Evolutionary conservation across 2,113 vertebrate species (phyloP).

Genomic region (Anguilla japonica): DNA sequence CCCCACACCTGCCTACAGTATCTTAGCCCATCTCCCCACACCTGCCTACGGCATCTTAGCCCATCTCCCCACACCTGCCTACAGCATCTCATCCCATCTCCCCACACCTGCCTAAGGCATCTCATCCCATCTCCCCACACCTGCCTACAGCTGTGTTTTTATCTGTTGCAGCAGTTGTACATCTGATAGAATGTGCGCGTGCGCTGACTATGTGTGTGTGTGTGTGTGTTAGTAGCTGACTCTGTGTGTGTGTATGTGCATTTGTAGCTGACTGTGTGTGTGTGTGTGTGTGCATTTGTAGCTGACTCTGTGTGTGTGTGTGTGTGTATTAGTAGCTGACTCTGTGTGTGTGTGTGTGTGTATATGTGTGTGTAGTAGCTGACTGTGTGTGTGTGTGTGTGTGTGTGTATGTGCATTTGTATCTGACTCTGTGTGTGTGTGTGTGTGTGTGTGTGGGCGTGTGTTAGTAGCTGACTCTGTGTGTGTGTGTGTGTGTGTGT

Average conservation of each 20-base stretch:
- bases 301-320: neutral
- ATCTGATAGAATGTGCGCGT: neutral
- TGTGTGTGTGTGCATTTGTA: neutral
- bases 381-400: neutral
- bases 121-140: too few species aligned
- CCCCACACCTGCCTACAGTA: too few species aligned
- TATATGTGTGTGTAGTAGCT: neutral
- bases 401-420: neutral
- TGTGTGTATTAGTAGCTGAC: too few species aligned
- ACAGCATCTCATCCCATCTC: too few species aligned
- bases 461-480: neutral
- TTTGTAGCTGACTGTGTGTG: neutral
- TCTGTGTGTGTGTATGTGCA: neutral
- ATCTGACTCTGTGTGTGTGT: neutral
- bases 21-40: too few species aligned
- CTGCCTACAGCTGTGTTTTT: too few species aligned
- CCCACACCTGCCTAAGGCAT: too few species aligned
- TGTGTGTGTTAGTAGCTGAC: too few species aligned
- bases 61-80: too few species aligned
- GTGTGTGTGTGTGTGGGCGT: conserved; percentile 7
- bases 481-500: neutral
- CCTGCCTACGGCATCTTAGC: too few species aligned
- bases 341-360: neutral
- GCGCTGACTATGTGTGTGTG: neutral
- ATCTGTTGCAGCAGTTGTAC: too few species aligned